Conservation (phyloP, 2,113 vertebrate species). For the Pyxicephalus adspersus region DNA sequence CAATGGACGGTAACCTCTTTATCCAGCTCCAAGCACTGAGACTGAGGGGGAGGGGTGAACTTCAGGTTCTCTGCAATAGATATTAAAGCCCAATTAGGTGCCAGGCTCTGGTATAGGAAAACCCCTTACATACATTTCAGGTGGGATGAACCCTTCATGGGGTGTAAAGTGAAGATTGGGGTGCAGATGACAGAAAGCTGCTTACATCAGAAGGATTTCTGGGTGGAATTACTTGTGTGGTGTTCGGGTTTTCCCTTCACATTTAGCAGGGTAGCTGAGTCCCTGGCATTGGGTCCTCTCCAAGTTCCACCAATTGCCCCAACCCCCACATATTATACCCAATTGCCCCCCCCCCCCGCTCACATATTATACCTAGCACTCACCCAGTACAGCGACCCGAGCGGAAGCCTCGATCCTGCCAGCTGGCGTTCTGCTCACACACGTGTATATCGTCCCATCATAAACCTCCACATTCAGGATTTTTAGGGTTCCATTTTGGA, state of each 20-base stretch:
- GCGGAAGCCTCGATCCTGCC: slow-evolving; percentile 83
- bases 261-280: too few species aligned
- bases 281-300: too few species aligned
- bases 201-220: not conserved
- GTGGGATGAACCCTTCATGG: too few species aligned
- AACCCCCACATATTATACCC: too few species aligned
- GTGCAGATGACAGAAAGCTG: not conserved
- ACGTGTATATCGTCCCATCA: slow-evolving; percentile 85
- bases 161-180: too few species aligned
- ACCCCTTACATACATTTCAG: too few species aligned
- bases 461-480: slow-evolving; percentile 96
- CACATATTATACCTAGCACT: too few species aligned
- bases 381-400: slow-evolving; percentile 85
- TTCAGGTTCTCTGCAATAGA: slow-evolving; percentile 88
- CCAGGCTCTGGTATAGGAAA: too few species aligned
- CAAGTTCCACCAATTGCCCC: too few species aligned
- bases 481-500: slow-evolving; percentile 86
- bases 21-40: slow-evolving; percentile 91
- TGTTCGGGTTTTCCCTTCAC: too few species aligned
- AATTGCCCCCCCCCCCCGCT: too few species aligned
- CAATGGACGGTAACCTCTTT: slow-evolving; percentile 87
- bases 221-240: not conserved
- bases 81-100: not conserved
- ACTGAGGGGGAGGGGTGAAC: slow-evolving; percentile 91
- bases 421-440: slow-evolving; percentile 79